Evolutionary conservation across 2,797 vertebrate species (phyloP).

Genomic region (Strix occidentalis): DNA sequence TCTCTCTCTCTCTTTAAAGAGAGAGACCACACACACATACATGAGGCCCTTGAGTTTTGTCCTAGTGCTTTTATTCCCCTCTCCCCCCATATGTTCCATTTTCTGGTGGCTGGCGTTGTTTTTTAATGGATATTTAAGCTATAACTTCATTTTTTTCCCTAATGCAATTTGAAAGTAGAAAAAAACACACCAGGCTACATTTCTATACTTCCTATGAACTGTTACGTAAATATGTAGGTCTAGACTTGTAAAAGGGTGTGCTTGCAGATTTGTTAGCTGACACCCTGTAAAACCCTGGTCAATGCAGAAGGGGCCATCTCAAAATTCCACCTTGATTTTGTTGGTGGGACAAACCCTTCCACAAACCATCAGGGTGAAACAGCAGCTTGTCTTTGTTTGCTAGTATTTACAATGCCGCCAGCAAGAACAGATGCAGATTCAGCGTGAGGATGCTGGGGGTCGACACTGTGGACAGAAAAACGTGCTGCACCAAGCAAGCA

Average conservation of each 20-base stretch:
- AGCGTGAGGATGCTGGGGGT: not conserved
- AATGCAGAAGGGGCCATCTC: not conserved
- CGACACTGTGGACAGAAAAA: not conserved
- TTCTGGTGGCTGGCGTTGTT: not conserved
- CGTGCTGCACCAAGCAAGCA: rapidly evolving
- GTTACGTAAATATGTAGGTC: not conserved
- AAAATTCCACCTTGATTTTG: not conserved
- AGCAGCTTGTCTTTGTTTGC: not conserved
- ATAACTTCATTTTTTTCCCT: not conserved
- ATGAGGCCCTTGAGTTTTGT: not conserved
- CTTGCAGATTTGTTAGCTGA: not conserved
- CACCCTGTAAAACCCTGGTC: not conserved
- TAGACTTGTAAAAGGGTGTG: not conserved
- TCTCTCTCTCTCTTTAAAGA: not conserved
- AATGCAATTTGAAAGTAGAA: not conserved
- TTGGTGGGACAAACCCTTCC: rapidly evolving
- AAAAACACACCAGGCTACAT: not conserved
- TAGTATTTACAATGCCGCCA: not conserved
- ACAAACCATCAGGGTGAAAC: not conserved
- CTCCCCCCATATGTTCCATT: rapidly evolving
- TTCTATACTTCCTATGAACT: not conserved
- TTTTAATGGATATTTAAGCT: not conserved
- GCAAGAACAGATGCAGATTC: not conserved
- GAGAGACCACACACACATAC: rapidly evolving
- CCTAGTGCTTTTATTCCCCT: not conserved